Base-by-base conservation (phyloP, 1,140 invertebrate genomes). In the Drosophila seguyi region DNA sequence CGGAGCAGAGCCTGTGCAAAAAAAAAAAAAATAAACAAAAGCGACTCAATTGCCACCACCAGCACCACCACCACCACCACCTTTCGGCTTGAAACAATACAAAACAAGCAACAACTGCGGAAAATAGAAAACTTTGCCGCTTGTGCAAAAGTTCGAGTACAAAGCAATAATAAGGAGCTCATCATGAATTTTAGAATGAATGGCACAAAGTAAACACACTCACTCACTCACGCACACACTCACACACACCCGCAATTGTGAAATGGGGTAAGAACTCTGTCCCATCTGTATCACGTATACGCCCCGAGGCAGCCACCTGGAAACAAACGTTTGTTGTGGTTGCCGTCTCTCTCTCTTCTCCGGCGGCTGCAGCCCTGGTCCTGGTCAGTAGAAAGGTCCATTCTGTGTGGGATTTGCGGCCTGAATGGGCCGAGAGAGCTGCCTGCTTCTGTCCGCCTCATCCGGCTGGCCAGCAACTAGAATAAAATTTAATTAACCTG, bases 401-500 rank as follows among this genome's bases (percentile, higher is more conserved):
- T 72, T 72, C 66, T 71, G 67, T 72, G 68, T 72, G 68, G 52
- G 52, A 59, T 71, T 72, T 72, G 68, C 44, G 68, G 68, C 66
- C 45, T 50, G 41, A n/a, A 29, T 41, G 25, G 34, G 11, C 55
- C 31, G n/a, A 36, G 34, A 36, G 34, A 13, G 31, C 44, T 5
- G 8, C 39, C 41, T 6, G 6, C 29, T 13, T 13, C 16, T 34
- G 18, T 16, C 14, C 58, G 14, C 58, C 63, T 36, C 66, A 36
- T 72, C 52, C 67, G 68, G 66, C 44, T 57, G 44, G 34, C 39
- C 56, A 31, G 56, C 50, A 60, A 61, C 45, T 73, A 58, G 63
- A 80, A 75, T 80, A 80, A 65, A 80, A 80, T 59, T 80, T 80
- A 80, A 80, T 79, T 79, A 79, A 73, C 68, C 68, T 60, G 67